Evolutionary conservation across 1,140 invertebrate genomes (phyloP).

Genomic region (Rhyzopertha dominica): DNA sequence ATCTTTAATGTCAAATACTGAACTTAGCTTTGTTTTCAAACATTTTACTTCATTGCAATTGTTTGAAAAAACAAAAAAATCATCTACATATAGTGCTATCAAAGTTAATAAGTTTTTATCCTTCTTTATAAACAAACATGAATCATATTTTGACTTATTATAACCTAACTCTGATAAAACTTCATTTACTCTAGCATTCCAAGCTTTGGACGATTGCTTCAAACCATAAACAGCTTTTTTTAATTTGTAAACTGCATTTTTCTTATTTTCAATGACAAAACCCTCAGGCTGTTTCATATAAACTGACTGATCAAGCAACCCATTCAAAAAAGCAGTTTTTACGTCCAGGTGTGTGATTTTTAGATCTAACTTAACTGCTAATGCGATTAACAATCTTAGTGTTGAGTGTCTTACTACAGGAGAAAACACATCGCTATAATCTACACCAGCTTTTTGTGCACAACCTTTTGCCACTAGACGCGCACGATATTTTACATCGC

Average conservation of each 20-base stretch:
- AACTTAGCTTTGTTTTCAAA: conserved; percentile 22
- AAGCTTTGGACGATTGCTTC: conserved; percentile 34
- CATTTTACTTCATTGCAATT: conserved; percentile 18
- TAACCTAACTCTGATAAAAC: conserved; percentile 30
- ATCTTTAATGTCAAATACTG: conserved; percentile 32
- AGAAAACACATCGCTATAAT: conserved; percentile 23
- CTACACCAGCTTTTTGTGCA: conserved; percentile 23
- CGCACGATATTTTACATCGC: conserved; percentile 25
- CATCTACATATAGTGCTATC: conserved; percentile 41
- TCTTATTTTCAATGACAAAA: conserved; percentile 14
- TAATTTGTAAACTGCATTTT: conserved; percentile 39
- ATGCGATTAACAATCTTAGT: conserved; percentile 27
- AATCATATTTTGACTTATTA: conserved; percentile 34
- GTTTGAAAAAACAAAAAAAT: conserved; percentile 40
- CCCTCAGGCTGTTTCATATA: conserved; percentile 36
- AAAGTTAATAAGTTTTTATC: conserved; percentile 23
- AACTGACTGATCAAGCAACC: conserved; percentile 37
- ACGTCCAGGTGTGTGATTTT: conserved; percentile 38
- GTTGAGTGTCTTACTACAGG: conserved; percentile 26
- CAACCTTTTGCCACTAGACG: conserved; percentile 44
- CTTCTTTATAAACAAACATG: conserved; percentile 37
- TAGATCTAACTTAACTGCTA: conserved; percentile 29
- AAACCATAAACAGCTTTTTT: conserved; percentile 41
- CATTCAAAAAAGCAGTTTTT: conserved; percentile 43
- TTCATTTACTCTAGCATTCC: conserved; percentile 30